Evolutionary conservation across 2,113 vertebrate genomes (phyloP), one percentile per base, ranked within the genome.

Genomic region (Grantiella picta): DNA sequence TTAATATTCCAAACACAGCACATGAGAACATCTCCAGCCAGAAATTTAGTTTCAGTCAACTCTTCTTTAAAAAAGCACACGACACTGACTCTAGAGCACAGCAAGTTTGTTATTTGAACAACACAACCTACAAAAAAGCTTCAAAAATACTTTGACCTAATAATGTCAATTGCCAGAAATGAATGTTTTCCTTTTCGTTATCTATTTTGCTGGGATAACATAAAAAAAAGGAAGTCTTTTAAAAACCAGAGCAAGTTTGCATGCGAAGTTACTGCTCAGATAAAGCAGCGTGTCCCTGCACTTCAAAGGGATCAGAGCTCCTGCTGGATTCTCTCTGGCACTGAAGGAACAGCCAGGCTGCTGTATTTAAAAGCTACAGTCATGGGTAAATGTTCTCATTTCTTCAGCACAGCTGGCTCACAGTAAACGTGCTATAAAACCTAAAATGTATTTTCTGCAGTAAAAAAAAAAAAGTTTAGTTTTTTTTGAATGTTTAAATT

Each of bases 111-210:
- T 90, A 82, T 88, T 96, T 90, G 56, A 93, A 78, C 75, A 92
- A 69, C 54, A 75, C 36, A 89, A 82, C 49, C 78, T 72, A 81
- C 59, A n/a, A 92, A 86, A 64, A 50, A 11, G 3, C 19, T 86
- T 91, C 79, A 92, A 93, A 95, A 94, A 35, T 50, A 68, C 52
- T 89, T 40, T 81, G 94, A 90, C 96, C 95, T 86, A 88, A 95
- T 95, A 95, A 91, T 3, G 82, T 93, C 95, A 95, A 66, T 81
- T 81, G 71, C 71, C 76, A 97, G 82, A 93, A 95, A 95, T 45
- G 44, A 92, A 91, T 72, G 76, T 70, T 95, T 90, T 92, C 60
- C 38, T 92, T 77, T 70, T 38, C 28, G 9, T 40, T 68, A 70
- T 71, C 24, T 92, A 17, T 59, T 95, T 94, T 12, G 2, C 54